These are phyloP conservation scores for Dromas ardeola DNA, from an alignment of 2,113 vertebrate genomes.

Conservation along the genomic window DNA sequence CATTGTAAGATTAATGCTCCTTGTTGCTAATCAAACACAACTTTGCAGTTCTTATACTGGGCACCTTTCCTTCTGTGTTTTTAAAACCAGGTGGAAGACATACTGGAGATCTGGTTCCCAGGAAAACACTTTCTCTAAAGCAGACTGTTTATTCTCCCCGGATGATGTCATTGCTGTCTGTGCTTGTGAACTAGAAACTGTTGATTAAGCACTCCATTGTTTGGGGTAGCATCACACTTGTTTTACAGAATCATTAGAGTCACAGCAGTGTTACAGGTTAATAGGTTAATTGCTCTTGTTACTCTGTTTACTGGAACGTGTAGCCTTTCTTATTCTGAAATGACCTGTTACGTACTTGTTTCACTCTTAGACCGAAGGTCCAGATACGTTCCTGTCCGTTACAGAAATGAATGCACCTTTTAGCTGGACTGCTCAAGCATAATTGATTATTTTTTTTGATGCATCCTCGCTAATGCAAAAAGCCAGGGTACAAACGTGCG, in stretches of 20 bases:
- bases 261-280: not conserved
- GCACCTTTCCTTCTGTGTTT: not conserved
- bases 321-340: not conserved
- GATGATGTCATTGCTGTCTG: not conserved
- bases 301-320: not conserved
- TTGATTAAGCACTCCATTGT: not conserved
- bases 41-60: not conserved
- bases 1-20: not conserved
- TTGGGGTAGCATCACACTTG: not conserved
- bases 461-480: not conserved
- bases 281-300: constrained; percentile 20
- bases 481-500: not conserved
- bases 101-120: not conserved
- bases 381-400: not conserved
- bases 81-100: not conserved
- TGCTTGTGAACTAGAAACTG: not conserved
- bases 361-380: not conserved
- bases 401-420: constrained; percentile 2
- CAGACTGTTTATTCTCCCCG: not conserved
- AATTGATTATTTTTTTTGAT: not conserved
- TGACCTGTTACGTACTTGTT: not conserved
- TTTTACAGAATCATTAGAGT: not conserved
- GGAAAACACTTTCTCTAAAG: not conserved
- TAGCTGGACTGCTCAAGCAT: not conserved
- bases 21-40: not conserved